These are phyloP conservation scores for Glomeris marginata DNA, from an alignment of 2,888 invertebrate genomes.

Conservation along the genomic window DNA sequence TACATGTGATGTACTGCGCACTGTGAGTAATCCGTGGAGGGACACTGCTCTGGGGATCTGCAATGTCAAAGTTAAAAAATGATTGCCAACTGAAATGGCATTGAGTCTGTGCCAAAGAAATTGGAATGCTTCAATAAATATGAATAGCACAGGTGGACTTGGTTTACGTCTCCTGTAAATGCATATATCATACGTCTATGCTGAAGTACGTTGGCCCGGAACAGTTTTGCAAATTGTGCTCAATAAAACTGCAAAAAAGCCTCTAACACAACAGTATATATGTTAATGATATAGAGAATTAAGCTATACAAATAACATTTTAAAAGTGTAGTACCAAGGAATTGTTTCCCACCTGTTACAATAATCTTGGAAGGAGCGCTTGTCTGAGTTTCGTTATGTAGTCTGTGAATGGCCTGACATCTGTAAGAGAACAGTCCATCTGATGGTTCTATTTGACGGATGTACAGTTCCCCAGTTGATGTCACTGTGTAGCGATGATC, in stretches of 20 bases:
- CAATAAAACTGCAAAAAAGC: too few species aligned
- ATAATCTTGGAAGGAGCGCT: constrained; percentile 15
- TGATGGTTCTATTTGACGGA: constrained; percentile 13
- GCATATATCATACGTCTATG: too few species aligned
- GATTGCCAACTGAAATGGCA: neutral
- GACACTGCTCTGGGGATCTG: constrained; percentile 16
- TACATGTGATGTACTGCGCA: constrained; percentile 9
- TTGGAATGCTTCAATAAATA: too few species aligned
- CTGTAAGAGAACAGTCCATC: constrained; percentile 12
- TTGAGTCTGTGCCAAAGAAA: neutral
- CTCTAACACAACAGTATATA: too few species aligned
- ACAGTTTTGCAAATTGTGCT: too few species aligned
- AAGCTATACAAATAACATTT: neutral
- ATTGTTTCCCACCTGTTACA: constrained; percentile 13
- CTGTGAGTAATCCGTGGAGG: constrained; percentile 15
- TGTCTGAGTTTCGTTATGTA: constrained; percentile 14
- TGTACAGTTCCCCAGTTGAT: constrained; percentile 12
- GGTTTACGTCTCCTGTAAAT: too few species aligned
- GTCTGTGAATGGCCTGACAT: constrained; percentile 12
- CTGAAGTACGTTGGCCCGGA: too few species aligned
- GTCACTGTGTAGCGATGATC: constrained; percentile 9
- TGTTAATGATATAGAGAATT: neutral
- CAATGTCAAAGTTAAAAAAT: neutral
- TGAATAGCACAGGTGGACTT: too few species aligned
- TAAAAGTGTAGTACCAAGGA: neutral